Percentiles rank a stretch among this genome's conserved stretches.
phyloP scores from a whole-genome alignment of 1,140 invertebrate genomes.

The Nautilus pompilius region DNA sequence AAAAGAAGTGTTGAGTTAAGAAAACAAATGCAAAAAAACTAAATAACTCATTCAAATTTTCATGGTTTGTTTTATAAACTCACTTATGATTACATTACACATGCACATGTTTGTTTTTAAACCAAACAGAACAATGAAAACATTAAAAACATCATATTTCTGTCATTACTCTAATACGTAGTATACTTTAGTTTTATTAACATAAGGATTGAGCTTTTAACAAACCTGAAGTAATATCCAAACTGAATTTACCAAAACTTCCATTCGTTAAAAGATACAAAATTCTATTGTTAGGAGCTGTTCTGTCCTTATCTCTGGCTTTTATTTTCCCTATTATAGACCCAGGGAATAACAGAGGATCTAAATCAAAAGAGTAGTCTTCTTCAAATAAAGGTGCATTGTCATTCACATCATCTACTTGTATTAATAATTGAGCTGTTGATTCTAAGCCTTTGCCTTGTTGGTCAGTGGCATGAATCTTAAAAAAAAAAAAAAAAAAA shows the following conservation, averaged over 20 bases:
- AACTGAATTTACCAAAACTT: constrained; percentile 13
- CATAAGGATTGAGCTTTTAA: too few relatives aligned
- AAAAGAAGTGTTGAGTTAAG: too few relatives aligned
- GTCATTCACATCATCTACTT: constrained; percentile 14
- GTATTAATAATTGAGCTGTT: constrained; percentile 5
- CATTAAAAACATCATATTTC: too few relatives aligned
- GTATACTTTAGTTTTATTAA: too few relatives aligned
- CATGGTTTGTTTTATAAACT: too few relatives aligned
- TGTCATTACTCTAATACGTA: too few relatives aligned
- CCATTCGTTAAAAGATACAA: constrained; percentile 10
- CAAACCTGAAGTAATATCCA: constrained; percentile 13
- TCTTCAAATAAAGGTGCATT: constrained; percentile 9
- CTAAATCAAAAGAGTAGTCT: not conserved
- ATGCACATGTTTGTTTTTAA: too few relatives aligned
- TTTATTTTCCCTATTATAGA: constrained; percentile 2
- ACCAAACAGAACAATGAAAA: too few relatives aligned
- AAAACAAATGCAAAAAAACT: too few relatives aligned
- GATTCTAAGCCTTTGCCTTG: constrained; percentile 6
- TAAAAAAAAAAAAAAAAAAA: too few relatives aligned
- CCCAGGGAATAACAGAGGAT: not conserved
- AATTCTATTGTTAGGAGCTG: constrained; percentile 3
- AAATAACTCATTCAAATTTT: too few relatives aligned
- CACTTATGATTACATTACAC: too few relatives aligned
- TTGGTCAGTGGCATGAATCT: constrained; percentile 12
- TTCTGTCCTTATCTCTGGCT: constrained; percentile 8